Evolutionary conservation across 1,140 invertebrate species (phyloP), one percentile per base, ranked within the genome.

Genomic region (Sinonovacula constricta): DNA sequence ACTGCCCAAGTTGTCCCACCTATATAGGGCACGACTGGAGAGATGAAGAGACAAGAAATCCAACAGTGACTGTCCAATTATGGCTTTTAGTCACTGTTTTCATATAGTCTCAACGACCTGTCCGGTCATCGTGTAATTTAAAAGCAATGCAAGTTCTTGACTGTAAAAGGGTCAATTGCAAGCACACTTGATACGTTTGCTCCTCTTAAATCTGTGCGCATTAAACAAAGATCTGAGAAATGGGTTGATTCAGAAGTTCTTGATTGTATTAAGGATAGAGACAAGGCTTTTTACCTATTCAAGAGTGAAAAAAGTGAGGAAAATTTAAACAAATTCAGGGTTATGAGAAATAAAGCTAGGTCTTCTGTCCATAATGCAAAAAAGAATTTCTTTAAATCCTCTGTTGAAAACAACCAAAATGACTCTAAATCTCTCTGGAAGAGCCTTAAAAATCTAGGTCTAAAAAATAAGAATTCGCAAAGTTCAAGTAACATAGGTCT

Each of bases 191-290:
- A 34, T 63, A 36, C 60, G 10, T 18, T 63, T 63, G 60, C 31
- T 63, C 60, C 60, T 63, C 31, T 63, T 31, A 63, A 67, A 51
- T 67, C 14, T 26, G 65, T 67, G 4, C 5, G 65, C 39, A 51
- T 67, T 4, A 67, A 49, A 67, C 65, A 51, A 67, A 67, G 65
- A 67, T 51, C 65, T 26, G 65, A 67, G 28, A 45, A 67, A 53
- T 67, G 65, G 39, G 49, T 67, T 53, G 45, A 28, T 12, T 67
- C 65, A 24, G 65, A 67, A 22, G 60, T 63, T 33, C 14, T 63
- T 3, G 24, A 63, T 12, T 33, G 31, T 36, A 63, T 63, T 63
- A 63, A 63, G 34, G 33, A n/a, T 34, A n/a, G 60, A 39, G 34
- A 63, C 24, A 63, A 63, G 60, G 33, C 60, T 63, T 63, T 63